Evolutionary conservation across 2,797 vertebrate species (phyloP), one percentile per base, ranked within the genome.

Genomic region (Odontamblyopus rebecca): DNA sequence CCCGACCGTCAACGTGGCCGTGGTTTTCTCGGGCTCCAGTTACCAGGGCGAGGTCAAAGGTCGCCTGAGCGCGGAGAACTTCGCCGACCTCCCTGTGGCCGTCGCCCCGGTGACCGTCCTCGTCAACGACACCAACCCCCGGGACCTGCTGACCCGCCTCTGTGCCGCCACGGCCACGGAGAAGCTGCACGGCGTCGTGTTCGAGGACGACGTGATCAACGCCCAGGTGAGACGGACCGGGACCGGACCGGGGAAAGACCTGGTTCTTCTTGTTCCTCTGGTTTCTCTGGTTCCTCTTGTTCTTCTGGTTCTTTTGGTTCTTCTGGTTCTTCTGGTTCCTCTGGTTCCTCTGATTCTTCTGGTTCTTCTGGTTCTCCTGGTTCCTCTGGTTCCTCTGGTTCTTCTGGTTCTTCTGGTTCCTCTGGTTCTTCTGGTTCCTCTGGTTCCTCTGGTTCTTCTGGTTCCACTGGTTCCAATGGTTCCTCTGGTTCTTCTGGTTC

Each of bases 111-210:
- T 98, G 86, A 97, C 96, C 0, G 95, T 98, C 74, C 75, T 97
- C 56, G 95, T 99, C 83, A 99, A 99, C 75, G 95, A 95, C 91
- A 98, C 96, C 81, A 97, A 97, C 88, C 98, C 98, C 65, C 95
- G 97, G 1, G 96, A 96, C 82, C 95, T 99, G 72, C 93, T 99
- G 78, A 96, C 94, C 6, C 95, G 94, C 61, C 94, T 98, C 75
- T 99, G 98, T 0, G 69, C 95, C 63, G 94, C 97, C 68, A 96
- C 99, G 57, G 92, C 95, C 0, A 87, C 92, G 0, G 94, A 96
- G 82, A 96, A 82, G 30, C 93, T 98, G 82, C 98, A 99, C 0
- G 96, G 95, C 29, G 94, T 99, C 1, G 90, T 99, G 86, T 99
- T 99, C 3, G 97, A 99, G 88, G 98, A 99, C 74, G 96, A 96